These are phyloP conservation scores for Caenorhabditis plicata DNA, from an alignment of 2,888 invertebrate species.

Conservation along the genomic window DNA sequence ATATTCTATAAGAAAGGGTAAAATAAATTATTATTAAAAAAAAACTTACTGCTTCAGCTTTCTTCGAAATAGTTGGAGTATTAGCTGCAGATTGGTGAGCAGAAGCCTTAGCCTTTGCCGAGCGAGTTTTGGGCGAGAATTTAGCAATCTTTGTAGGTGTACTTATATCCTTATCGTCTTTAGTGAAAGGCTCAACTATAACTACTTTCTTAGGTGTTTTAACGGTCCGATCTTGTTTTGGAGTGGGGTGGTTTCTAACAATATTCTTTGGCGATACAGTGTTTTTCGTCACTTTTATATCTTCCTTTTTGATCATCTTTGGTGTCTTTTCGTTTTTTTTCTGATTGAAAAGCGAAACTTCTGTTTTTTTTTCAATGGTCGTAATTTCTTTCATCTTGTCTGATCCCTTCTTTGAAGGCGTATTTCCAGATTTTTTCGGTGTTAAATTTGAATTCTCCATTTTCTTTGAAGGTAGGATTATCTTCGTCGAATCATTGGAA, in stretches of 20 bases:
- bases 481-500: neutral
- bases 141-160: constrained; percentile 4
- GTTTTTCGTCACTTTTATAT: too few species aligned
- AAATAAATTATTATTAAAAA: neutral
- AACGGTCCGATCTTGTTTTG: neutral
- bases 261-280: too few species aligned
- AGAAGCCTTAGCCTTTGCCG: constrained; percentile 26
- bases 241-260: too few species aligned
- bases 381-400: too few species aligned
- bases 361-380: too few species aligned
- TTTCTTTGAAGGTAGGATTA: too few species aligned
- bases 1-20: neutral
- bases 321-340: too few species aligned
- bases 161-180: constrained; percentile 14
- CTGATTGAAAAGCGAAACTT: too few species aligned
- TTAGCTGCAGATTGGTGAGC: constrained; percentile 14
- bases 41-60: neutral
- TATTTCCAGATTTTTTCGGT: too few species aligned
- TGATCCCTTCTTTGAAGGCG: too few species aligned
- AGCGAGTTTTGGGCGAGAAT: constrained; percentile 30
- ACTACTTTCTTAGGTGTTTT: constrained; percentile 13
- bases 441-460: too few species aligned
- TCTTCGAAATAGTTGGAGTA: constrained; percentile 22
- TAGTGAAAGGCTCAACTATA: too few species aligned
- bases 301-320: constrained; percentile 8